These are phyloP conservation scores for Tridacna gigas DNA, from an alignment of 2,888 invertebrate species.

Conservation along the genomic window DNA sequence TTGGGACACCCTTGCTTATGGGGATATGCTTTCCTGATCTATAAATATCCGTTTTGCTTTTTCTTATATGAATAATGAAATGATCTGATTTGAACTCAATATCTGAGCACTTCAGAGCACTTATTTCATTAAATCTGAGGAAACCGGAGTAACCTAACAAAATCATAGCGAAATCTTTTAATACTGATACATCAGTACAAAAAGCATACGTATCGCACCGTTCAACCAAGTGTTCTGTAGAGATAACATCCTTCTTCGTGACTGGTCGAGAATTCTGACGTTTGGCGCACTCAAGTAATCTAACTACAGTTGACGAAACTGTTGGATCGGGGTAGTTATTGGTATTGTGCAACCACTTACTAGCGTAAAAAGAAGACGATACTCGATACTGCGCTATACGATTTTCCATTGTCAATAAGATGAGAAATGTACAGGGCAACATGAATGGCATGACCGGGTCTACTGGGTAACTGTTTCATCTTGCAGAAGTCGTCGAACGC, in stretches of 20 bases:
- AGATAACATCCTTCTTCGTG: constrained; percentile 23
- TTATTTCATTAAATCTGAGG: no score
- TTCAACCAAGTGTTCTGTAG: constrained; percentile 9
- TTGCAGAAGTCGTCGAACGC: constrained; percentile 7
- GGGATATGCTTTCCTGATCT: constrained; percentile 24
- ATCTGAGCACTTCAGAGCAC: no score
- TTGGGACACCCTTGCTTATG: constrained; percentile 29
- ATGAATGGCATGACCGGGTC: constrained; percentile 17
- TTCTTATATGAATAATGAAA: no score
- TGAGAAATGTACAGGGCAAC: constrained; percentile 15
- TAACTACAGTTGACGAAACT: constrained; percentile 14
- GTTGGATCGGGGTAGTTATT: constrained; percentile 30
- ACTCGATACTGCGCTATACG: constrained; percentile 1
- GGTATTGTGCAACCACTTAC: constrained; percentile 38
- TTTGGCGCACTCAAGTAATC: constrained; percentile 25
- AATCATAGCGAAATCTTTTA: constrained; percentile 38
- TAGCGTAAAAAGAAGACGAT: constrained; percentile 14
- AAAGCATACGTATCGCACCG: constrained; percentile 19
- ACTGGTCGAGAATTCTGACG: constrained; percentile 17
- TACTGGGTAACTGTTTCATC: not conserved
- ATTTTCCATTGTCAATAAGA: not conserved
- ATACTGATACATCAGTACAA: constrained; percentile 12
- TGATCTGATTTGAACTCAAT: no score
- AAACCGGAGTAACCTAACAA: constrained; percentile 30
- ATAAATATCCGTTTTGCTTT: constrained; percentile 46